A percentile compares a stretch with the other conserved stretches of the same genome.
These are phyloP conservation scores for Spodoptera litura DNA, from an alignment of 1,140 invertebrate genomes.

Conservation along the genomic window DNA sequence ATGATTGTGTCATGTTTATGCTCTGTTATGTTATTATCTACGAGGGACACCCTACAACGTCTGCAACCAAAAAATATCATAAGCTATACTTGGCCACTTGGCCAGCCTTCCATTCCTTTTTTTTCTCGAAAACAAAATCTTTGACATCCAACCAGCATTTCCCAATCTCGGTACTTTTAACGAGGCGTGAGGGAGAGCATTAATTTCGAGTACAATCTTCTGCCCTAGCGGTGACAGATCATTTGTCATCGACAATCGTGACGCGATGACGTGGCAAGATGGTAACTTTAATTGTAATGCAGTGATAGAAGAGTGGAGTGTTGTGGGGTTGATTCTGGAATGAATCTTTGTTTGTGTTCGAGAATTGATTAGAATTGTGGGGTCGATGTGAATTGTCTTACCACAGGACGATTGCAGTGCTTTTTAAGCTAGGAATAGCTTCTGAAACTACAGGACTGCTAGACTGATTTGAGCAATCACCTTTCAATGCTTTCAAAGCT, in stretches of 20 bases:
- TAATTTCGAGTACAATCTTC: slow-evolving; percentile 57
- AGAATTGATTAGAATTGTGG: not conserved
- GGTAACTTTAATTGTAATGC: slow-evolving; percentile 43
- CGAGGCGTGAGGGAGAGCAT: slow-evolving; percentile 59
- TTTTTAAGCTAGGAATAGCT: too few relatives aligned
- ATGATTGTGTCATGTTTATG: not conserved
- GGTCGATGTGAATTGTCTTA: not conserved
- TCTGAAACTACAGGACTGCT: too few relatives aligned
- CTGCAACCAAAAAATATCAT: too few relatives aligned
- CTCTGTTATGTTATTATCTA: too few relatives aligned
- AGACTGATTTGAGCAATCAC: too few relatives aligned
- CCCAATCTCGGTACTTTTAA: slow-evolving; percentile 41
- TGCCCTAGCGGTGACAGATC: slow-evolving; percentile 49
- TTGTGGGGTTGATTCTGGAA: slow-evolving; percentile 17
- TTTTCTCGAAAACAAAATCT: not conserved
- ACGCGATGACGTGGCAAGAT: slow-evolving; percentile 45
- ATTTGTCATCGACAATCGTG: slow-evolving; percentile 58
- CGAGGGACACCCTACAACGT: too few relatives aligned
- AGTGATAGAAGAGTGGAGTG: slow-evolving; percentile 23
- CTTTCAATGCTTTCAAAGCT: too few relatives aligned
- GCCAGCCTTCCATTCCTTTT: too few relatives aligned
- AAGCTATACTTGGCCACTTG: too few relatives aligned
- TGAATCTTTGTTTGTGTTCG: not conserved
- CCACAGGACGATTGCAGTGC: too few relatives aligned
- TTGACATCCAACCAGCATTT: not conserved